These are phyloP conservation scores for Halocynthia roretzi DNA, from an alignment of 23 tunicate genomes.

Conservation along the genomic window DNA sequence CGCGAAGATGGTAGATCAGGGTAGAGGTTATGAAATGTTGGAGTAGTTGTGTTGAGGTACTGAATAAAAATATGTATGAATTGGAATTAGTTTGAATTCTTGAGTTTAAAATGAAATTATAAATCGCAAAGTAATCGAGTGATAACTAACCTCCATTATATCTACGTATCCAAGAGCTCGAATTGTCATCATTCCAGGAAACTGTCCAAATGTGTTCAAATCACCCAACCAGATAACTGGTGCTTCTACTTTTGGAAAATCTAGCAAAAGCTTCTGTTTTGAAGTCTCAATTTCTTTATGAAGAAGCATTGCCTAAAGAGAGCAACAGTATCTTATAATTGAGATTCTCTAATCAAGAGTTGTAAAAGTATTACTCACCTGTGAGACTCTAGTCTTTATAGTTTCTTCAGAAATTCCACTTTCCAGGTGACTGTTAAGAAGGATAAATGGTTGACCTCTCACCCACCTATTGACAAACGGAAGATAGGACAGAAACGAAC, in stretches of 20 bases:
- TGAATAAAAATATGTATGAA: too few relatives aligned
- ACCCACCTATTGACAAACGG: neutral
- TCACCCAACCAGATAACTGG: neutral
- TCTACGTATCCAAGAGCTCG: neutral
- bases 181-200: neutral
- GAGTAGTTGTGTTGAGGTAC: too few relatives aligned
- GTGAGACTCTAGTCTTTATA: neutral
- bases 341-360: neutral
- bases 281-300: neutral
- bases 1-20: too few relatives aligned
- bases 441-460: neutral
- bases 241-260: neutral
- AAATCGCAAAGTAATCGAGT: neutral
- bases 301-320: neutral
- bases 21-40: too few relatives aligned
- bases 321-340: neutral
- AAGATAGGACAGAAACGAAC: too few relatives aligned
- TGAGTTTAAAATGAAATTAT: too few relatives aligned
- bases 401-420: neutral
- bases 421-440: slow-evolving; percentile 5
- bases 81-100: too few relatives aligned
- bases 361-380: neutral
- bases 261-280: neutral
- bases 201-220: neutral
- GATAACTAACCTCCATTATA: neutral